Evolutionary conservation across 1,140 invertebrate species (phyloP).

Genomic region (Solenopsis fugax): DNA sequence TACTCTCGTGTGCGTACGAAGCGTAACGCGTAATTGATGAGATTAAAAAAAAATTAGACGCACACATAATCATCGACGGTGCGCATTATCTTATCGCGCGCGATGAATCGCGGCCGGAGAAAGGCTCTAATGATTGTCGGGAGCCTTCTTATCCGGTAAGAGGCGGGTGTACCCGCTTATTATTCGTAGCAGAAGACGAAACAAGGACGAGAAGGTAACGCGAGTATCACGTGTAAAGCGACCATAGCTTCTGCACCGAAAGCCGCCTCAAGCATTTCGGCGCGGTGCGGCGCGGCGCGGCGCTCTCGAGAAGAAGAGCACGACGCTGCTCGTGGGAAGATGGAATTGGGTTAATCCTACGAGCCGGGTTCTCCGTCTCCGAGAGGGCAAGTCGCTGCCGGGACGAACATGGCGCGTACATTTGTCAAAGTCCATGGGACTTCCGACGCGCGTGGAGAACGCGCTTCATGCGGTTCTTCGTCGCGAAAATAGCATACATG

Average conservation of each 20-base stretch:
- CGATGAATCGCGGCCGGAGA: slow-evolving; percentile 23
- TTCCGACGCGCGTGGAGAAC: slow-evolving; percentile 41
- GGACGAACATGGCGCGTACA: slow-evolving; percentile 40
- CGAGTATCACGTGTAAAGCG: slow-evolving; percentile 72
- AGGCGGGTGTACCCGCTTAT: slow-evolving; percentile 59
- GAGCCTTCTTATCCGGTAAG: slow-evolving; percentile 44
- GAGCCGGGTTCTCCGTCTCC: slow-evolving; percentile 34
- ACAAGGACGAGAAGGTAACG: slow-evolving; percentile 70
- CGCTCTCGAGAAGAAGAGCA: slow-evolving; percentile 40
- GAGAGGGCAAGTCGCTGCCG: slow-evolving; percentile 24
- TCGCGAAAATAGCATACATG: slow-evolving; percentile 53
- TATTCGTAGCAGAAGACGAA: slow-evolving; percentile 71
- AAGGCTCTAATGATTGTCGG: slow-evolving; percentile 40
- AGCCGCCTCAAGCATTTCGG: slow-evolving; percentile 61
- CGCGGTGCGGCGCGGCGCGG: slow-evolving; percentile 14
- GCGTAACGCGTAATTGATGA: slow-evolving; percentile 15
- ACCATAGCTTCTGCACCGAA: slow-evolving; percentile 68
- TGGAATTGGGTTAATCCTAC: slow-evolving; percentile 73
- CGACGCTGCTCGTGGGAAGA: slow-evolving; percentile 67
- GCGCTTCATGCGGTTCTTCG: slow-evolving; percentile 21
- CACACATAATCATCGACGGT: slow-evolving; percentile 22
- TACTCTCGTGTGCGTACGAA: slow-evolving; percentile 12
- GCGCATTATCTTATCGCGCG: slow-evolving; percentile 51
- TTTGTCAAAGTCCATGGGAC: slow-evolving; percentile 68
- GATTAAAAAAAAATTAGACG: slow-evolving; percentile 41